Base-by-base conservation (phyloP, 2,888 invertebrate genomes). In the Dorcus parallelipipedus region DNA sequence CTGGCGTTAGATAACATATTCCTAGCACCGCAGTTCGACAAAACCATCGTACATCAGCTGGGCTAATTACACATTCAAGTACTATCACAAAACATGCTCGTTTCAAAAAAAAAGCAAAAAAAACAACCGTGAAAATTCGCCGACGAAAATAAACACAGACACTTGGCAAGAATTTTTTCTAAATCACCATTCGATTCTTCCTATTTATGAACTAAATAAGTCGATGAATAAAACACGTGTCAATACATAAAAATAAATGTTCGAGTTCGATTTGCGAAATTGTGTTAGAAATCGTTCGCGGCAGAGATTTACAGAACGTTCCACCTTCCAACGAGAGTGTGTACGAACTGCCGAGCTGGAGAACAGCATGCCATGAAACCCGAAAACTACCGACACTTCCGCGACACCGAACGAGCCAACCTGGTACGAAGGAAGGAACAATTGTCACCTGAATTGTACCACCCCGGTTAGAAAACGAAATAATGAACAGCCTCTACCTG, bases 351-450 rank as follows among this genome's bases (percentile, higher is more conserved):
- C 70, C 71, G 68, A 70, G 57, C 68, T 57, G 63, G 62, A 67
- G 67, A 69, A 66, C 69, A 68, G 71, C 72, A 70, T 71, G 72
- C 71, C 71, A 71, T 65, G 72, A 70, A 69, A 70, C 64, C 70
- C 73, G 73, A 73, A 66, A 62, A 61, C 64, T 52, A 57, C 67
- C 72, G 73, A 68, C 59, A 62, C 59, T 41, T 38, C 17, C 33
- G 55, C 50, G 61, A 54, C 56, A 55, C 40, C 56, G 38, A 41
- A 56, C 61, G 62, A 60, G 43, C 54, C 41, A 26, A 52, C 42
- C 49, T 56, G 50, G 51, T 40, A 58, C 49, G 58, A 43, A 38
- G 55, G 64, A 54, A 63, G 62, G 9, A 41, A 54, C 41, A 54
- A 54, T 60, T 63, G 60, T 64, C 62, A 62, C 62, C 64, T 64